Evolutionary conservation across 1,140 invertebrate genomes (phyloP), one percentile per base, ranked within the genome.

Genomic region (Sminthurides bifidus): DNA sequence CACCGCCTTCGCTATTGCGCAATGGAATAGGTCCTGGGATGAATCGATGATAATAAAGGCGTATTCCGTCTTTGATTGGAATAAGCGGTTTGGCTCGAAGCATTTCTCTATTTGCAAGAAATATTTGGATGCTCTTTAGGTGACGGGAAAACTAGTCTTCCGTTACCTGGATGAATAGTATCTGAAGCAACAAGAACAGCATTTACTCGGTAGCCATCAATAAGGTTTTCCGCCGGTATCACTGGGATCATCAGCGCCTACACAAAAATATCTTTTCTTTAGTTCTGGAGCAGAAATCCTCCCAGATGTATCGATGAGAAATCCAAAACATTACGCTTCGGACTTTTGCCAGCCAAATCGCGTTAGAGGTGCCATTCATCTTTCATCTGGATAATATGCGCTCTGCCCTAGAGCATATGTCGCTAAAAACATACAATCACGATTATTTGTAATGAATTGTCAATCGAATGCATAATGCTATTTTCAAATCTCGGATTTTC

Each of bases 391-490:
- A 58, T 67, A 69, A 63, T 62, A 73, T 10, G 71, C 68, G 52
- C 61, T 65, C 23, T 64, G 50, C 15, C 70, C 69, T 35, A 70
- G 70, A 44, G 72, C 70, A 68, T 74, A 70, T 3, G 68, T 70
- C 17, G 64, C 65, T 35, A 73, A 67, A 59, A 67, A 74, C 40
- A 70, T 21, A 44, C 67, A 70, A 61, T 74, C 73, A 40, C 73
- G 59, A 65, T 74, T 61, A 44, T 30, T 30, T 30, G 29, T 26
- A 6, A 31, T 44, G 27, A 44, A 29, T 44, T 17, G 1, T 41
- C 0, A 52, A 63, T 58, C 33, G 62, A 54, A 38, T 52, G n/a
- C 10, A 24, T 2, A 2, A 52, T 3, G 5, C 23, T 38, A 1
- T 19, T 2, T 1, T 1, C 1, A 35, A 40, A 52, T 41, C 52